phyloP scores from a whole-genome alignment of 2,113 vertebrate genomes.

The Anarrhichthys ocellatus region DNA sequence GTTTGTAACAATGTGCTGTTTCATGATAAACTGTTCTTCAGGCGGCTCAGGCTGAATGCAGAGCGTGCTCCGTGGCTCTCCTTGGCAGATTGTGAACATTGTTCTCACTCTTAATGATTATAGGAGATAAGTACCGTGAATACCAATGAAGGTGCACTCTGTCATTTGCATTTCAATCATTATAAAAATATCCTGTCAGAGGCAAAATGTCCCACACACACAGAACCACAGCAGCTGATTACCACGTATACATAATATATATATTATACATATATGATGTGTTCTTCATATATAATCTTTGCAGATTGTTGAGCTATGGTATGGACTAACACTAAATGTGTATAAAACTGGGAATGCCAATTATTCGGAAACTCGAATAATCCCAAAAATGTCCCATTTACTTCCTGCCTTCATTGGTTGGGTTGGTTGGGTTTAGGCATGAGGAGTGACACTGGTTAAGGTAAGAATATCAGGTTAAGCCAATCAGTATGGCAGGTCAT shows the following conservation, averaged over 20 bases:
- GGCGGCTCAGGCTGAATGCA: not conserved
- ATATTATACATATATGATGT: not conserved
- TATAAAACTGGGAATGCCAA: not conserved
- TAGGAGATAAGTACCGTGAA: constrained; percentile 63
- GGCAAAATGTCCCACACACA: constrained; percentile 58
- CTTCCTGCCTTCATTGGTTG: too few species aligned
- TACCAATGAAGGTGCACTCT: constrained; percentile 65
- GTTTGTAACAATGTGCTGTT: constrained; percentile 32
- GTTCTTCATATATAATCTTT: not conserved
- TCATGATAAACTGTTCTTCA: constrained; percentile 51
- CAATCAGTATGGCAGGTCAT: too few species aligned
- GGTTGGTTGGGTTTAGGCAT: too few species aligned
- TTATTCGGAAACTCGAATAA: not conserved
- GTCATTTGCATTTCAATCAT: constrained; percentile 78
- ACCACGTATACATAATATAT: not conserved
- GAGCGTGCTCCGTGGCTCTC: constrained; percentile 6
- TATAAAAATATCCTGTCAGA: constrained; percentile 58
- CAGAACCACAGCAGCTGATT: constrained; percentile 55
- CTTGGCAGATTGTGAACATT: constrained; percentile 46
- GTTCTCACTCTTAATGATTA: constrained; percentile 68
- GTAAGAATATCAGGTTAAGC: too few species aligned
- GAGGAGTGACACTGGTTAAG: too few species aligned
- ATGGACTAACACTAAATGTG: not conserved
- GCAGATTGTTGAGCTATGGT: not conserved
- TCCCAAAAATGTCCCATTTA: not conserved